A percentile compares a stretch with the other conserved stretches of the same genome.
These are phyloP conservation scores for Andrena bucephala DNA, from an alignment of 2,888 invertebrate species.

Conservation along the genomic window DNA sequence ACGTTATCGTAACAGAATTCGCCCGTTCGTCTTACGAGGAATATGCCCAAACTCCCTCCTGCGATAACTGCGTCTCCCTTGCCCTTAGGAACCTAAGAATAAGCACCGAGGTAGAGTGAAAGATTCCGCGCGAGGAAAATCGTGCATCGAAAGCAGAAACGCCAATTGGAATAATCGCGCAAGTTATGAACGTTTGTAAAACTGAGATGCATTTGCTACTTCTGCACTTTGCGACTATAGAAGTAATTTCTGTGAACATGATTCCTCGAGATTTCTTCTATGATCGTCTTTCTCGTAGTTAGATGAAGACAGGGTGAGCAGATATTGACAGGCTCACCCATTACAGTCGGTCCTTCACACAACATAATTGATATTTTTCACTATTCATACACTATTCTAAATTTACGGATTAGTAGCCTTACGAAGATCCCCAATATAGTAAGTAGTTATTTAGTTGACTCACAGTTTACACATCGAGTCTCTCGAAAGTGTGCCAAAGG, in stretches of 20 bases:
- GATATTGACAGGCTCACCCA: no score
- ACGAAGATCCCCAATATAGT: no score
- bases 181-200: constrained; percentile 2
- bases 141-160: neutral
- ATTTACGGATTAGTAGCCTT: no score
- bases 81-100: neutral
- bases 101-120: neutral
- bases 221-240: neutral
- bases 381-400: no score
- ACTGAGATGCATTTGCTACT: neutral
- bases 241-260: neutral
- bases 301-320: neutral
- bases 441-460: no score
- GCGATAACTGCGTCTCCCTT: no score
- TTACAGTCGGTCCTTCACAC: no score
- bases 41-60: constrained; percentile 13
- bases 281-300: neutral
- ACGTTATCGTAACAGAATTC: constrained; percentile 19
- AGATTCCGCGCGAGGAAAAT: neutral
- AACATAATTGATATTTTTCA: no score
- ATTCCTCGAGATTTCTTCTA: neutral
- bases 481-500: no score
- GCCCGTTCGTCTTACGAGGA: neutral
- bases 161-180: constrained; percentile 6
- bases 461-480: no score